A percentile compares a stretch with the other conserved stretches of the same genome.
Conservation (phyloP, 2,888 invertebrate genomes). For the Drosophila percnosoma region DNA sequence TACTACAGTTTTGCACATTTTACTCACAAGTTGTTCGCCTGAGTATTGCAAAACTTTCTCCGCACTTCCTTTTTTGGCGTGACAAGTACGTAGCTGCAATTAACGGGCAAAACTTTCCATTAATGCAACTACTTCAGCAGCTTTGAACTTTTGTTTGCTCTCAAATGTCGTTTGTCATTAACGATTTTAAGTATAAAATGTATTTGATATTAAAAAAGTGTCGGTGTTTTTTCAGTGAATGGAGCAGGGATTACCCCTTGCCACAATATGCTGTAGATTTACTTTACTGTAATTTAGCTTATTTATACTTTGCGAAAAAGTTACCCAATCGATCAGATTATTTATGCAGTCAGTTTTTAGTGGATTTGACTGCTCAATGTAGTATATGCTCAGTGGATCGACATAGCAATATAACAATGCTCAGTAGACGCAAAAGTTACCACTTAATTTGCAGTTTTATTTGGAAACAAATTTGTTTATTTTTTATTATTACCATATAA, state of each 20-base stretch:
- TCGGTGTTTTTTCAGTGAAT: neutral
- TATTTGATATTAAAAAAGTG: conserved; percentile 21
- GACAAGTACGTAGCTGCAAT: conserved; percentile 28
- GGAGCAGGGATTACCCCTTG: neutral
- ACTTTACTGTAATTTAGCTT: neutral
- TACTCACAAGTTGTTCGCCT: conserved; percentile 43
- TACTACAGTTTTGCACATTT: conserved; percentile 54
- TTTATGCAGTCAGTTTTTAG: neutral
- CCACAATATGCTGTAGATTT: neutral
- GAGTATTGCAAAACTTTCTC: conserved; percentile 65
- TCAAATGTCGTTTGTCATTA: conserved; percentile 41
- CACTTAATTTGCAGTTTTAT: neutral
- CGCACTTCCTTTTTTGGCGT: conserved; percentile 45
- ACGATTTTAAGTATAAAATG: conserved; percentile 39
- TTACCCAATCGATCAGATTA: neutral
- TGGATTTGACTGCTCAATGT: neutral
- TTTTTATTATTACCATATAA: neutral
- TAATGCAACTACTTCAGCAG: neutral
- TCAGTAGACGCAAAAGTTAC: neutral
- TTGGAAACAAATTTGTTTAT: too few relatives aligned
- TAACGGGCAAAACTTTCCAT: conserved; percentile 1
- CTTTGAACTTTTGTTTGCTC: conserved; percentile 3
- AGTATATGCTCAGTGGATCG: too few relatives aligned
- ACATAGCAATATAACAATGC: neutral
- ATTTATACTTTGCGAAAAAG: neutral